Conservation (phyloP, 1,140 invertebrate species). For the Hypsibius dujardini region DNA sequence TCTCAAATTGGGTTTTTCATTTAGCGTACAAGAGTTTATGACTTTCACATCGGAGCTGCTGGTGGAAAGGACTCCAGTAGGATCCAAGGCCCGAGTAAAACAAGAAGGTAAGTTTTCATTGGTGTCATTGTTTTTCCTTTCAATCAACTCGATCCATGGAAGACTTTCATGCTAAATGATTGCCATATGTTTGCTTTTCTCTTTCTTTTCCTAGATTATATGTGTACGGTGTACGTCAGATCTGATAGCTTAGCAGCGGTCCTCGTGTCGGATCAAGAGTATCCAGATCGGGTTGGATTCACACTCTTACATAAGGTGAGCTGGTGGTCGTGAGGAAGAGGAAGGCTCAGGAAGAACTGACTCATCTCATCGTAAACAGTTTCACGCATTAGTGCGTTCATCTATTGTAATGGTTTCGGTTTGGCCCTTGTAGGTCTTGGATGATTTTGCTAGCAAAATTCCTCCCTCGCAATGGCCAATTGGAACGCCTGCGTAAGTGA, state of each 20-base stretch:
- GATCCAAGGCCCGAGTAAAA: slow-evolving; percentile 54
- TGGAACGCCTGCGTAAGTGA: slow-evolving; percentile 46
- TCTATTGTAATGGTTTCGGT: slow-evolving; percentile 11
- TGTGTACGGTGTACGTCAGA: slow-evolving; percentile 88
- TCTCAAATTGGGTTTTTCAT: slow-evolving; percentile 23
- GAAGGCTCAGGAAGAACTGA: too few species aligned
- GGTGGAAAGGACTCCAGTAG: slow-evolving; percentile 66
- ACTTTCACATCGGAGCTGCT: slow-evolving; percentile 83
- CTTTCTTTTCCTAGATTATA: slow-evolving; percentile 53
- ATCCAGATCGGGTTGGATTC: slow-evolving; percentile 82
- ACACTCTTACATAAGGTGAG: slow-evolving; percentile 69
- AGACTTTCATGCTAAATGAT: too few species aligned
- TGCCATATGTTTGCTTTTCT: too few species aligned
- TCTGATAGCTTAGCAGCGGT: slow-evolving; percentile 75
- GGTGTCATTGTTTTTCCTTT: too few species aligned
- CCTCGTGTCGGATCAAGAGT: slow-evolving; percentile 89
- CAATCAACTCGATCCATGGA: too few species aligned
- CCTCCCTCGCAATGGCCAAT: slow-evolving; percentile 52
- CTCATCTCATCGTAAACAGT: not conserved
- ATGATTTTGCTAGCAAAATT: slow-evolving; percentile 68
- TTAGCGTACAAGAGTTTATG: slow-evolving; percentile 83
- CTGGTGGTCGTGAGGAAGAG: too few species aligned
- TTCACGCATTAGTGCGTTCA: not conserved
- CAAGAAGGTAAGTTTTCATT: slow-evolving; percentile 46
- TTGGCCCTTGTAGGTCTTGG: slow-evolving; percentile 45